Percentiles rank a stretch among this genome's conserved stretches.
Evolutionary conservation across 2,113 vertebrate species (phyloP).

Genomic region (Propithecus coquereli): DNA sequence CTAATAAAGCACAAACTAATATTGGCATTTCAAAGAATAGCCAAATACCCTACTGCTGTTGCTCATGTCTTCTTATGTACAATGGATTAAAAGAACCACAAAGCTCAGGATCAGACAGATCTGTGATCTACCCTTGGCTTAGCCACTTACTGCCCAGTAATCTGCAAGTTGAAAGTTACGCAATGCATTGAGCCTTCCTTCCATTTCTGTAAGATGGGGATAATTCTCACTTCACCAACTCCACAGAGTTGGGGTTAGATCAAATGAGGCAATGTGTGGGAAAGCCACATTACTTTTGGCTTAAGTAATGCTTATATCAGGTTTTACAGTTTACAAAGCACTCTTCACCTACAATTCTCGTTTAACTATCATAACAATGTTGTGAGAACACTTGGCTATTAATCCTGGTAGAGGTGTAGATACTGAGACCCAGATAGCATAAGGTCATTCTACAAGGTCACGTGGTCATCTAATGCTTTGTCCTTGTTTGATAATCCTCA

Average conservation of each 20-base stretch:
- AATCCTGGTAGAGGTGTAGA: neutral
- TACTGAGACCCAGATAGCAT: neutral
- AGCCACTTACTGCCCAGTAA: neutral
- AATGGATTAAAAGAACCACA: neutral
- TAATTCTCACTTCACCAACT: neutral
- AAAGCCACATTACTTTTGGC: neutral
- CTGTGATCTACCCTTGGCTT: neutral
- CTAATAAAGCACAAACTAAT: neutral
- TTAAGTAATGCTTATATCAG: neutral
- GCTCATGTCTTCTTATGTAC: neutral
- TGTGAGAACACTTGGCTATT: neutral
- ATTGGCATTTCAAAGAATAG: neutral
- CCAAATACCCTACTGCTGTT: neutral
- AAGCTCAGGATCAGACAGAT: neutral
- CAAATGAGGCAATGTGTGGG: neutral
- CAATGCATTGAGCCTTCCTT: neutral
- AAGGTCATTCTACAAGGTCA: neutral
- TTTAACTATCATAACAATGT: neutral
- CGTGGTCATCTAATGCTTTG: too few species aligned
- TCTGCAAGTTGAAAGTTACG: neutral
- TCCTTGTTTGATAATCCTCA: neutral
- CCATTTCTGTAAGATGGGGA: conserved; percentile 2
- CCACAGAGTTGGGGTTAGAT: neutral
- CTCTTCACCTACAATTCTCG: neutral
- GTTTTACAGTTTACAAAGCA: neutral